Evolutionary conservation across 2,888 invertebrate genomes (phyloP).

Genomic region (Agrenia bidenticulata): DNA sequence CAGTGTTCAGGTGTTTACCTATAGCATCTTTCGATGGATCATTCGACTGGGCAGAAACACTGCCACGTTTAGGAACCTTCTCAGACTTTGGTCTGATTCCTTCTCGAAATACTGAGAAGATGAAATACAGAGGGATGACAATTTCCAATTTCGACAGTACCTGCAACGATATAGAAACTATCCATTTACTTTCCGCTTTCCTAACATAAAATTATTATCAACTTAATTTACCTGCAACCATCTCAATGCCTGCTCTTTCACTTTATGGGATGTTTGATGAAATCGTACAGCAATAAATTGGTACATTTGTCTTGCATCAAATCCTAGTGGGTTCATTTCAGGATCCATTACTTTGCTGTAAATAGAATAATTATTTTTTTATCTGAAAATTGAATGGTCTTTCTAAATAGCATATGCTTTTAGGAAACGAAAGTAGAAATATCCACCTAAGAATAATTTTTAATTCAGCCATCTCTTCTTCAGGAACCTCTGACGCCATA

Average conservation of each 20-base stretch:
- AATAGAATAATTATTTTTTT: too few relatives aligned
- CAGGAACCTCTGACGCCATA: conserved; percentile 86
- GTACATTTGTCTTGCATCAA: conserved; percentile 92
- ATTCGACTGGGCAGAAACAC: conserved; percentile 51
- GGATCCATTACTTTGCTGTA: conserved; percentile 91
- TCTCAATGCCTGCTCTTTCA: conserved; percentile 82
- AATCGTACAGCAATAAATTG: conserved; percentile 88
- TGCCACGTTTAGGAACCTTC: conserved; percentile 49
- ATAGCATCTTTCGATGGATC: conserved; percentile 48
- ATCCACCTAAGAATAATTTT: conserved; percentile 72
- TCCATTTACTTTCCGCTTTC: too few relatives aligned
- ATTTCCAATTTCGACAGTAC: conserved; percentile 86
- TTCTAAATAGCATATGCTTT: not conserved
- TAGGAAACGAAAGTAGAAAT: conserved; percentile 2
- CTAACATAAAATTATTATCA: too few relatives aligned
- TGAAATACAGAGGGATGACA: conserved; percentile 78
- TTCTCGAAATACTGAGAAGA: conserved; percentile 87
- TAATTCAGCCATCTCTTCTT: conserved; percentile 64
- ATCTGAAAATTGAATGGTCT: too few relatives aligned
- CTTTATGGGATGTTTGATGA: conserved; percentile 73
- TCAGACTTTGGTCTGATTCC: conserved; percentile 65
- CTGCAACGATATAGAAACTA: conserved; percentile 58
- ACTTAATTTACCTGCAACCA: conserved; percentile 75
- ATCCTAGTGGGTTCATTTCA: conserved; percentile 90
- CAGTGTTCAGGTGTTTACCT: too few relatives aligned